Conservation (phyloP, 2,888 invertebrate species). For the Melitaea athalia region DNA sequence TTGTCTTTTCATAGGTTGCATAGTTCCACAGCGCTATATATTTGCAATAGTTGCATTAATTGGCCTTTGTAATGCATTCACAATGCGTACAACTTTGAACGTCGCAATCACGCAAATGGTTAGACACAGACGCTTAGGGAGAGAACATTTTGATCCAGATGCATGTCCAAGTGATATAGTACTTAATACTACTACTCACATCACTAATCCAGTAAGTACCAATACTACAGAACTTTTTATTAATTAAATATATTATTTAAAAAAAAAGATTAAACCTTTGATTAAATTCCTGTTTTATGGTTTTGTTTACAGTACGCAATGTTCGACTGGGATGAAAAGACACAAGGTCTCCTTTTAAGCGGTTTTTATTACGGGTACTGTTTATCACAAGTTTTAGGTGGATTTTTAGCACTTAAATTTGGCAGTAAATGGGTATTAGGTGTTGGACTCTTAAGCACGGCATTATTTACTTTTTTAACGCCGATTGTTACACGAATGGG, state of each 20-base stretch:
- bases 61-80: conserved; percentile 87
- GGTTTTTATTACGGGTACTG: conserved; percentile 90
- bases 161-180: conserved; percentile 64
- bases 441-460: conserved; percentile 87
- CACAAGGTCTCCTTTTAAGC: conserved; percentile 86
- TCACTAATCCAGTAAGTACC: conserved; percentile 33
- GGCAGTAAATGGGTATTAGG: conserved; percentile 90
- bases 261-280: background rate
- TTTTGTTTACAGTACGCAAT: conserved; percentile 42
- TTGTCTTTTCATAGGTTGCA: conserved; percentile 29
- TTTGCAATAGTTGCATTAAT: conserved; percentile 87
- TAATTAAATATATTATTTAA: background rate
- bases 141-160: conserved; percentile 64
- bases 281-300: background rate
- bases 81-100: conserved; percentile 87
- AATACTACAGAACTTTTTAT: too few relatives aligned
- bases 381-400: conserved; percentile 88
- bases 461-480: conserved; percentile 87
- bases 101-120: conserved; percentile 88
- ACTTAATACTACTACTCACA: conserved; percentile 18
- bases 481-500: conserved; percentile 82
- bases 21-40: conserved; percentile 86
- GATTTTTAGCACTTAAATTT: conserved; percentile 86
- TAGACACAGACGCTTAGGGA: conserved; percentile 49
- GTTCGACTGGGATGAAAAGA: conserved; percentile 83